Evolutionary conservation across 1,140 invertebrate genomes (phyloP).

Genomic region (Forficula auricularia): DNA sequence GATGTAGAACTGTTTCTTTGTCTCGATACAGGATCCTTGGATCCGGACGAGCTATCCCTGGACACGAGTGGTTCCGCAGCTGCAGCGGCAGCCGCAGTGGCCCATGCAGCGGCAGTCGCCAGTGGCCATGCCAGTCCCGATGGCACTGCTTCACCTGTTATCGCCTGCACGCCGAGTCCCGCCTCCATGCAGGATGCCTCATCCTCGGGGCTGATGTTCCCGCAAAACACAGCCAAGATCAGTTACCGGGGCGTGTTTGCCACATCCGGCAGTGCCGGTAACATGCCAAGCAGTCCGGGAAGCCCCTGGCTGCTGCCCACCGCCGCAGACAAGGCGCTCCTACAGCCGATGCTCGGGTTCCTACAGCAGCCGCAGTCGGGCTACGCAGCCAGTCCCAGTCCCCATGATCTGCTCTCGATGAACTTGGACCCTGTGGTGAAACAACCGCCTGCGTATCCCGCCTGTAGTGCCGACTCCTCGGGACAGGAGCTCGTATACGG

Average conservation of each 20-base stretch:
- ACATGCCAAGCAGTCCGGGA: conserved; percentile 20
- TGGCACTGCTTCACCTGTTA: conserved; percentile 11
- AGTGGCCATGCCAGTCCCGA: conserved; percentile 27
- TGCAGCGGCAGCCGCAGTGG: conserved; percentile 17
- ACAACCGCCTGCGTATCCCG: conserved; percentile 26
- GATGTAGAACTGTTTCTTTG: too few relatives aligned
- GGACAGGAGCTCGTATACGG: conserved; percentile 6
- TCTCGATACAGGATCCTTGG: conserved; percentile 60
- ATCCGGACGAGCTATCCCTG: conserved; percentile 54
- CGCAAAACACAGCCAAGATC: conserved; percentile 27
- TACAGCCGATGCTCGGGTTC: conserved; percentile 11
- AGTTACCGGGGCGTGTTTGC: conserved; percentile 53
- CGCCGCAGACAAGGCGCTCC: conserved; percentile 9
- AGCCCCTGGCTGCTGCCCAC: conserved; percentile 22
- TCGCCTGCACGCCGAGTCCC: conserved; percentile 22
- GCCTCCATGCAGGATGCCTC: conserved; percentile 28
- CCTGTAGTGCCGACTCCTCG: conserved; percentile 17
- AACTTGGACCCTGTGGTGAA: conserved; percentile 5
- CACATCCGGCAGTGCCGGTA: conserved; percentile 28
- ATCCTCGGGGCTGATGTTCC: neutral
- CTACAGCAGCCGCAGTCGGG: conserved; percentile 9
- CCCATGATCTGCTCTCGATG: too few relatives aligned
- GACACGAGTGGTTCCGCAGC: conserved; percentile 30
- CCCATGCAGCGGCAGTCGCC: conserved; percentile 21
- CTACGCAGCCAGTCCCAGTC: too few relatives aligned